Evolutionary conservation across 2,797 vertebrate genomes (phyloP), one percentile per base, ranked within the genome.

Genomic region (Chromis chromis): DNA sequence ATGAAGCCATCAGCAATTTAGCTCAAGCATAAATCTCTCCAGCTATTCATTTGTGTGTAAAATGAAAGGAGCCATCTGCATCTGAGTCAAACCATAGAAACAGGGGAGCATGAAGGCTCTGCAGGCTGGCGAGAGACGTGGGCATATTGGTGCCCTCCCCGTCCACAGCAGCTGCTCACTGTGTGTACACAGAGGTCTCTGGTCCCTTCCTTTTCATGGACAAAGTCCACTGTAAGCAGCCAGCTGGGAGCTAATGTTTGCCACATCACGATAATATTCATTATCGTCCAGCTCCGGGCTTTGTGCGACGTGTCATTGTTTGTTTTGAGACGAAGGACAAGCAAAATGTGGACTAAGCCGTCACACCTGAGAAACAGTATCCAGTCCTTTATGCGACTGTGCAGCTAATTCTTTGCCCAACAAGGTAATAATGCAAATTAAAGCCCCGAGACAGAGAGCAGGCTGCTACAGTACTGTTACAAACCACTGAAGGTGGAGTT

Each of bases 11-110:
- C 83, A 48, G 83, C 71, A 82, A 82, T 80, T 71, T 76, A 83
- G 65, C 66, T 74, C 57, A 22, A 76, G 46, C 65, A 76, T 61
- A 65, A 82, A 79, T 67, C 70, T 67, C 81, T 70, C 64, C 76
- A 40, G 83, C 79, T 79, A 81, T 82, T 86, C 60, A 84, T 82
- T 67, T 84, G 75, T 80, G 81, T 69, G 31, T 27, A 71, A 81
- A 79, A 71, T 83, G 72, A 92, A 91, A 74, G 24, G 81, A 83
- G 28, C 57, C 71, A 88, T 82, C 83, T 85, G 68, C 71, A 78
- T 76, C 63, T 49, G 69, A 88, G 80, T 88, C 83, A 77, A 33
- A 63, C 69, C 65, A 66, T 64, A 80, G 68, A 79, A 61, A 76
- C 50, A 24, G 12, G 59, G 17, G 4, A 78, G 70, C 56, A 83